A percentile compares a stretch with the other conserved stretches of the same genome.
Conservation (phyloP, 2,113 vertebrate genomes). For the Halichoeres trimaculatus region DNA sequence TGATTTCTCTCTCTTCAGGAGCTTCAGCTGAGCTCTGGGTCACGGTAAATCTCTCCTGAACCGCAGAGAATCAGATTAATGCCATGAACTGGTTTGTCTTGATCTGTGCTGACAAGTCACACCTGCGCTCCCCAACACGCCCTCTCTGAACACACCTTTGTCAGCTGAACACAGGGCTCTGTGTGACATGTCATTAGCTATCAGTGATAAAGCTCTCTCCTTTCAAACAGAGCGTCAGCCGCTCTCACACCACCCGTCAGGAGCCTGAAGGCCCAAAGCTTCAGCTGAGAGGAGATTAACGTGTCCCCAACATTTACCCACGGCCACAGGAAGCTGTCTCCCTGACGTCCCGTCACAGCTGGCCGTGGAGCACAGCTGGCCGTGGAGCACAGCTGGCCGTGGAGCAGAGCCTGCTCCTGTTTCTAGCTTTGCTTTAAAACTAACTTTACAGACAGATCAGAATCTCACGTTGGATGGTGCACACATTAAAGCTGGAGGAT, state of each 20-base stretch:
- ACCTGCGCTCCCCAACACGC: slow-evolving; percentile 69
- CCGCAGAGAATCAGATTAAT: slow-evolving; percentile 41
- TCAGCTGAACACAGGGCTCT: slow-evolving; percentile 56
- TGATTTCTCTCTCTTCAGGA: too few relatives aligned
- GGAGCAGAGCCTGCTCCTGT: too few relatives aligned
- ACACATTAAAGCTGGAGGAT: not conserved
- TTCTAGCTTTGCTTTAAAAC: too few relatives aligned
- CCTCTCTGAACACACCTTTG: slow-evolving; percentile 74
- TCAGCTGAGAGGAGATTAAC: not conserved
- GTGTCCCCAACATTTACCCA: not conserved
- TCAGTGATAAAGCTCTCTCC: slow-evolving; percentile 26
- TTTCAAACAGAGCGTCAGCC: too few relatives aligned
- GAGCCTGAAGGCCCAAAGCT: not conserved
- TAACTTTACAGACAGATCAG: too few relatives aligned
- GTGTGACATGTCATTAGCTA: slow-evolving; percentile 42
- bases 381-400: too few relatives aligned
- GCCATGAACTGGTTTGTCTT: slow-evolving; percentile 78
- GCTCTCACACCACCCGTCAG: not conserved
- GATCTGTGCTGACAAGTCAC: slow-evolving; percentile 63
- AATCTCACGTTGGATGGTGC: not conserved
- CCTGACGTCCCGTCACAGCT: too few relatives aligned
- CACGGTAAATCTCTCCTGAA: not conserved
- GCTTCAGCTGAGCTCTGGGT: too few relatives aligned
- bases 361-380: too few relatives aligned
- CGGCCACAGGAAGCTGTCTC: not conserved